A percentile compares a stretch with the other conserved stretches of the same genome.
These are phyloP conservation scores for Pyrrhosoma nymphula DNA, from an alignment of 2,888 invertebrate species.

Conservation along the genomic window DNA sequence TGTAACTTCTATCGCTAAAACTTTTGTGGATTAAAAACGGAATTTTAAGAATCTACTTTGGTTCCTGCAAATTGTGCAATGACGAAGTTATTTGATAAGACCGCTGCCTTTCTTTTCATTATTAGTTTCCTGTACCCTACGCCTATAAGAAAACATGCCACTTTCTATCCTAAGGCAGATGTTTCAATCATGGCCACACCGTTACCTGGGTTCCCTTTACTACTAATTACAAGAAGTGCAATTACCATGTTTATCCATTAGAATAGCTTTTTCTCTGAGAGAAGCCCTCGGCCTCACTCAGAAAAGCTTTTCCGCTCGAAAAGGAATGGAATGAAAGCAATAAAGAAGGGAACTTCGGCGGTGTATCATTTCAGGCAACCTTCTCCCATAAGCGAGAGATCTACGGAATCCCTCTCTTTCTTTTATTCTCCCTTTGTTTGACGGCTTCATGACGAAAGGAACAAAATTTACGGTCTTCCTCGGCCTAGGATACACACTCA, in stretches of 20 bases:
- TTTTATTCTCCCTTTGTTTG: constrained; percentile 1
- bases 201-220: neutral
- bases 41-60: no score
- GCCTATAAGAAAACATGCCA: no score
- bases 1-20: no score
- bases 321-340: neutral
- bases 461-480: neutral
- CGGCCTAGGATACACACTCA: neutral
- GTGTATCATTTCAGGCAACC: neutral
- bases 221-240: neutral
- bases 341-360: neutral
- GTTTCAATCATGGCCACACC: neutral
- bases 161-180: no score
- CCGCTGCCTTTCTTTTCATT: no score
- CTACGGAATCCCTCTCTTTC: neutral
- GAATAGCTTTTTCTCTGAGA: neutral
- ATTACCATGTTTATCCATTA: neutral
- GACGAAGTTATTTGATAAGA: no score
- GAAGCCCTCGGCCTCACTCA: neutral
- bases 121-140: no score
- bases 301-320: neutral
- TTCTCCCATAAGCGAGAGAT: neutral
- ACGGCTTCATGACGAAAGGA: constrained; percentile 22
- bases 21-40: no score
- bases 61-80: no score